Base-by-base conservation (phyloP, 2,113 vertebrate species). In the Myotis davidii region DNA sequence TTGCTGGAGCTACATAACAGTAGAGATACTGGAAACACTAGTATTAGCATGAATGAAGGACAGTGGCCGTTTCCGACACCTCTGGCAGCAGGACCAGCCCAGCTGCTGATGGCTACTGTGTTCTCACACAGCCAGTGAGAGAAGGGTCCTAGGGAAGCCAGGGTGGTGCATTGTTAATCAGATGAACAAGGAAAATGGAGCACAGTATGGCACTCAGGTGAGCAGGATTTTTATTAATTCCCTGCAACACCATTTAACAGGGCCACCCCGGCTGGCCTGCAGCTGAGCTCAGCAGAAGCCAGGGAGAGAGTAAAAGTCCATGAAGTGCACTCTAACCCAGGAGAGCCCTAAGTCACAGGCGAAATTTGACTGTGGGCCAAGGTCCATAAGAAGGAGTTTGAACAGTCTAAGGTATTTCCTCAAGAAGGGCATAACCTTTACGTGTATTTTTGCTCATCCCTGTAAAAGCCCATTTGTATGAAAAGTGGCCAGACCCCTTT, bases 191-290 rank as follows among this genome's bases (percentile, higher is more conserved):
- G 90, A 87, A 67, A 92, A 69, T 56, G 88, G 59, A 97, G 95
- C 94, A 88, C 97, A 97, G 83, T 74, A 76, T 82, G 70, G 1
- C 0, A 76, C 23, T 91, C 94, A 93, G 91, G 85, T 92, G 67
- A 92, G 94, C 70, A 98, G 82, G 89, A 83, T 89, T 97, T 83
- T 97, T 95, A 70, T 79, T 85, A 88, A 97, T 97, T 98, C 97
- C 96, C 97, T 98, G 88, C 59, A 96, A 84, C 76, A 97, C 70
- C 91, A 84, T 97, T 97, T 95, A 91, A 93, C 3, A 0, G 39
- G 96, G 96, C 91, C 94, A 90, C 59, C 12, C 69, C 89, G 93
- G 97, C 96, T 96, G 90, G 7, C 0, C 85, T 9, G 17, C 5
- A 83, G 77, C 34, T 82, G 69, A 97, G 52, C 39, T 92, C 88